Base-by-base conservation (phyloP, 2,797 vertebrate genomes). In the Luscinia luscinia region DNA sequence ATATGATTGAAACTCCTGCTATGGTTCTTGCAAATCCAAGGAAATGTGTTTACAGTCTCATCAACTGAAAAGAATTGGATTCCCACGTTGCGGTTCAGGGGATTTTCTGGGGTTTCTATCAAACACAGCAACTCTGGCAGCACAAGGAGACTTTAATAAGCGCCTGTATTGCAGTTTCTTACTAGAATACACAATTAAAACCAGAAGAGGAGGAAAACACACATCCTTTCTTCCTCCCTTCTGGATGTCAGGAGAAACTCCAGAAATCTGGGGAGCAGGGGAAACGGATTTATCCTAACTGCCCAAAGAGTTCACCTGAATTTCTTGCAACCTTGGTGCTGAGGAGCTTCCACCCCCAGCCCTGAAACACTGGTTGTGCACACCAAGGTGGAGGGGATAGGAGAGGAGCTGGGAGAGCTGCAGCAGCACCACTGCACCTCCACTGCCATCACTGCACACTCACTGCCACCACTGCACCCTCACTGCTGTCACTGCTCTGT, bases 11-110 rank as follows among this genome's bases (percentile, higher is more conserved):
- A 93, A 96, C 87, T 96, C 94, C 90, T 96, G 95, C 93, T 51
- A 87, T 84, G 95, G 94, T 83, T 97, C 95, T 97, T 90, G 77
- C 90, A 94, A 97, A 97, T 97, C 96, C 94, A 93, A 93, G 89
- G 94, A 95, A 97, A 97, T 95, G 90, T 97, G 96, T 97, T 97
- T 97, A 97, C 96, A 96, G 94, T 96, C 92, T 97, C 94, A 97
- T 96, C 95, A 88, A 38, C 93, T 96, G 95, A 96, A 97, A 97
- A 97, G 94, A 97, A 97, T 90, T 97, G 96, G 94, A 97, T 96
- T 97, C 96, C 87, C 90, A 96, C 19, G 4, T 95, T n/a, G 87
- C 24, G 3, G 95, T 96, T 96, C 94, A 91, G 92, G 89, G 95
- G 97, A 97, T 97, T 97, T 97, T 96, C 95, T 94, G 77, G 81